Percentiles rank a stretch among this genome's conserved stretches.
phyloP scores from a whole-genome alignment of 2,888 invertebrate genomes.

The Dusona sp. region DNA sequence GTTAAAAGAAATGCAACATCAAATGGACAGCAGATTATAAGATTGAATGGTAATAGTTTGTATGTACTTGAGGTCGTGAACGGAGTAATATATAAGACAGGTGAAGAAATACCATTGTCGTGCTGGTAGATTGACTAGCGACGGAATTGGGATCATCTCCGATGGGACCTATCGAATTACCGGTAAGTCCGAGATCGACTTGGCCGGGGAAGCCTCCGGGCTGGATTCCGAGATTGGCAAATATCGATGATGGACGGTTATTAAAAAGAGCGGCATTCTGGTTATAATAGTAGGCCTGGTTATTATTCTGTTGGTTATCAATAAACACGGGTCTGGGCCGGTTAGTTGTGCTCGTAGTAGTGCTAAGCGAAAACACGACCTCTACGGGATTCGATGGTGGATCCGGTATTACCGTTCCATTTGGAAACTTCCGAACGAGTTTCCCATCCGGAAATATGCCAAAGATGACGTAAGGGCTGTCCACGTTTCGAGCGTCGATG shows the following conservation, averaged over 20 bases:
- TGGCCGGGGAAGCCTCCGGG: constrained; percentile 77
- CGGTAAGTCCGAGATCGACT: constrained; percentile 81
- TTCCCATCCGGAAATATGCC: constrained; percentile 92
- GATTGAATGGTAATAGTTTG: constrained; percentile 5
- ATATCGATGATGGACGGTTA: constrained; percentile 73
- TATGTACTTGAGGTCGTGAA: constrained; percentile 19
- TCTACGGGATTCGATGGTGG: constrained; percentile 83
- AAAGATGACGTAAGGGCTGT: constrained; percentile 90
- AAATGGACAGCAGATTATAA: constrained; percentile 36
- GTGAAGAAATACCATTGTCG: constrained; percentile 80
- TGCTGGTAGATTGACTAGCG: constrained; percentile 76
- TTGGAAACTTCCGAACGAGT: constrained; percentile 92
- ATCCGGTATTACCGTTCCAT: constrained; percentile 92
- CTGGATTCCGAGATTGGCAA: constrained; percentile 76
- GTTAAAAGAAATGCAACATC: constrained; percentile 68
- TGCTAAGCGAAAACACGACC: constrained; percentile 83
- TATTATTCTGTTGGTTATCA: constrained; percentile 73
- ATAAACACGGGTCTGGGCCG: constrained; percentile 75
- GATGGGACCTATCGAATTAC: constrained; percentile 79
- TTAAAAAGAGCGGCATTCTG: constrained; percentile 78
- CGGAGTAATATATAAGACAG: constrained; percentile 41
- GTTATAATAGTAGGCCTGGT: constrained; percentile 76
- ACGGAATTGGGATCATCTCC: constrained; percentile 70
- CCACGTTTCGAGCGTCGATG: constrained; percentile 89
- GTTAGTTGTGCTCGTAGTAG: constrained; percentile 81